Base-by-base conservation (phyloP, 2,113 vertebrate genomes). In the Morone saxatilis region DNA sequence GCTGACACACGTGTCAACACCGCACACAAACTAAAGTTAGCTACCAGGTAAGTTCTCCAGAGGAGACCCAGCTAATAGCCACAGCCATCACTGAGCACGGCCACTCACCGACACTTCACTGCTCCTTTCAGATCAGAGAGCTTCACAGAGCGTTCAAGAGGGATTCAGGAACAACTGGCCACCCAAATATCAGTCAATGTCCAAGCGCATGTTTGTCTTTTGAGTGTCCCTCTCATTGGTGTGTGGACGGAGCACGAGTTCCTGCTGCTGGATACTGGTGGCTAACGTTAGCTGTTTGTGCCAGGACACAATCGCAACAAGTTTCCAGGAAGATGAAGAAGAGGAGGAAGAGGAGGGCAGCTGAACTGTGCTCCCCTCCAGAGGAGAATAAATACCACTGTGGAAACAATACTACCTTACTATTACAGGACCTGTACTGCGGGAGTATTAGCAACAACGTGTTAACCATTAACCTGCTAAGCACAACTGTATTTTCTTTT, bases 51-150 rank as follows among this genome's bases (percentile, higher is more conserved):
- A 67, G 22, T 85, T 78, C 63, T 61, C 74, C 25, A 3, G 54
- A 66, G 45, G 7, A 77, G 54, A 7, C 14, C 25, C n/a, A 20
- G 80, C 80, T 87, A 86, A 43, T 11, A 80, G 83, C 76, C 53
- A 60, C 51, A 86, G 31, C 45, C 60, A 7, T 0, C 47, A 6
- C 19, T 51, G 57, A 85, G 65, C 85, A 80, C 20, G 38, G 47
- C 50, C 74, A 91, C 92, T 94, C 86, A 94, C 92, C 91, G 75
- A 80, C 76, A 86, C 71, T 85, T 77, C 80, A 13, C 59, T 71
- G 74, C 66, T 86, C 79, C 76, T 69, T 82, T 80, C 60, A 45
- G 84, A 71, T 68, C 76, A 80, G 22, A 68, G 31, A 67, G 48
- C 74, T 83, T 80, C 73, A 76, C 53, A 11, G n/a, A 31, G 65